Base-by-base conservation (phyloP, 2,113 vertebrate species). In the Rhizomys pruinosus region DNA sequence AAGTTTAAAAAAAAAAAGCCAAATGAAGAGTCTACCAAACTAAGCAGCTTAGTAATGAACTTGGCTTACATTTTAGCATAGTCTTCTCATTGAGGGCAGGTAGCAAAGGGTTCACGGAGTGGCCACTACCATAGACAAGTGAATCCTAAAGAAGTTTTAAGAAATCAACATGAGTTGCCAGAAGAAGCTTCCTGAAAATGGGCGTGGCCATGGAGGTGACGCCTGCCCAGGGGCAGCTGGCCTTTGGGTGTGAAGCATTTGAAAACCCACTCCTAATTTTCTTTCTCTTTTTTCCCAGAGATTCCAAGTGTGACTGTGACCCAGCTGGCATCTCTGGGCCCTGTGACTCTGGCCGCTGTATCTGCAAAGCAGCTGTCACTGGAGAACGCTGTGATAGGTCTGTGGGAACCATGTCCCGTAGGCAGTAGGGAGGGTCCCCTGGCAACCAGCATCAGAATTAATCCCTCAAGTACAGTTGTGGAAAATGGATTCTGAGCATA, bases 371-470 rank as follows among this genome's bases (percentile, higher is more conserved):
- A 0, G 94, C 97, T 0, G 29, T 96, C 63, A 95, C 96, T 0
- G 98, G 98, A 15, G 97, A 98, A 39, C 97, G 12, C 2, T 99
- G 98, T 3, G 97, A 98, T 19, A 98, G 98, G 98, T 98, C 23
- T 64, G 96, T 96, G 91, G 6, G 95, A 91, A 55, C 19, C 1
- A 0, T 16, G 78, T 27, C 37, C 73, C 25, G 0, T 10, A 15
- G 76, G 32, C 3, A 44, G 15, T n/a, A 3, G n/a, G 73, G 81
- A 64, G 29, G 57, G n/a, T 22, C 37, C 9, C 57, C 82, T 22
- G 66, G 47, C 39, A 44, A 5, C 39, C 11, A 47, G 86, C 52
- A 1, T 39, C 23, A 81, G 39, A 37, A 91, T 37, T 23, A 23
- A 9, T 52, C 61, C 44, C 86, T n/a, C 3, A n/a, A 29, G 32